A percentile compares a stretch with the other conserved stretches of the same genome.
Evolutionary conservation across 2,888 invertebrate genomes (phyloP).

Genomic region (Eilema sororculum): DNA sequence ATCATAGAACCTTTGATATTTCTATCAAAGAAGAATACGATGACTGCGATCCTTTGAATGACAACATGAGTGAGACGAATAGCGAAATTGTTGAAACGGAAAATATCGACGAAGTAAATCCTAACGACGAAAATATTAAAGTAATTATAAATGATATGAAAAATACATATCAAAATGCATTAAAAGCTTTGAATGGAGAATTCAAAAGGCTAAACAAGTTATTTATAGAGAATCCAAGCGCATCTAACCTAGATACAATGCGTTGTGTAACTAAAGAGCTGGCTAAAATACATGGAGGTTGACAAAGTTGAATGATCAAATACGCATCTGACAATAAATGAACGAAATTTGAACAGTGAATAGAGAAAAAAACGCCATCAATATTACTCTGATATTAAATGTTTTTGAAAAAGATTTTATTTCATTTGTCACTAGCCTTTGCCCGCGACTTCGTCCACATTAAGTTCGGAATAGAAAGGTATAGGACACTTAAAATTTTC

Average conservation of each 20-base stretch:
- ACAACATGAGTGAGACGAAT: not conserved
- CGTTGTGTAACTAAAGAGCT: not conserved
- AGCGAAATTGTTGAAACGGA: not conserved
- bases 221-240: not conserved
- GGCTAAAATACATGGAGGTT: not conserved
- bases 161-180: not conserved
- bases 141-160: not conserved
- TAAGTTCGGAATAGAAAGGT: too few relatives aligned
- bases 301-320: not conserved
- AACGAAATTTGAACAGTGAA: not conserved
- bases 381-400: not conserved
- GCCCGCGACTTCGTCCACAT: too few relatives aligned
- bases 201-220: not conserved
- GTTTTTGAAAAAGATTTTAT: not conserved
- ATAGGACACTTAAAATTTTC: too few relatives aligned
- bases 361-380: not conserved
- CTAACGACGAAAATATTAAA: not conserved
- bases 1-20: not conserved
- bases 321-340: conserved; percentile 4
- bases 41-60: conserved; percentile 1
- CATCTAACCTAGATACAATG: not conserved
- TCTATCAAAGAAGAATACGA: not conserved
- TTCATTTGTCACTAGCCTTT: too few relatives aligned
- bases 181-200: not conserved
- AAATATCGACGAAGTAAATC: not conserved